Evolutionary conservation across 1,140 invertebrate species (phyloP), one percentile per base, ranked within the genome.

Genomic region (Orius insidiosus): DNA sequence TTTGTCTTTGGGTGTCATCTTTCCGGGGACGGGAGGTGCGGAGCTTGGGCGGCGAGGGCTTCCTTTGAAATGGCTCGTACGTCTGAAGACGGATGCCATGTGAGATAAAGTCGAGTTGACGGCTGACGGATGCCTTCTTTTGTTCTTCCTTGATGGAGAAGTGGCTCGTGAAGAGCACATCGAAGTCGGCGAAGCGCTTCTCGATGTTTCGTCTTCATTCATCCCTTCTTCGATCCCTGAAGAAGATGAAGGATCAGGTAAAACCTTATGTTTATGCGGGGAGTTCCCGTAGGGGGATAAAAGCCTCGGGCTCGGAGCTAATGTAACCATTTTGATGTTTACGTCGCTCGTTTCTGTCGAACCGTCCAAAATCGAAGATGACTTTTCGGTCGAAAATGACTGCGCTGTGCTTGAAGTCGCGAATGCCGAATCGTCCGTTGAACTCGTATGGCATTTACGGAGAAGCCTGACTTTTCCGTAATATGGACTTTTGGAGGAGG

Each of bases 1-100:
- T 32, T 75, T 74, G 60, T 86, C 83, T 58, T 85, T 85, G 10
- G 70, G 62, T 1, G 76, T 80, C 69, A 84, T 70, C 65, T 59
- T 78, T 47, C 53, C 79, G 57, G 52, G 59, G 19, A 61, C 61
- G 15, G 32, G 60, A 45, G 46, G 57, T 39, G 34, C 55, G 55
- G 8, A 56, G 39, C 42, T 55, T 53, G 7, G 46, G 52, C 34
- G 42, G 58, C 14, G 53, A 49, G 6, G 61, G 56, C 15, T 64
- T 57, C 5, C 59, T 37, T 40, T 45, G 9, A 45, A 45, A 11
- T 35, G 37, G 18, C 51, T 53, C 1, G 18, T 46, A n/a, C 24
- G n/a, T 11, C 41, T 43, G 45, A 57, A 55, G 7, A 55, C 55
- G 5, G 55, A 55, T 1, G 51, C 54, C 13, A 56, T 52, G 38